Percentiles rank a stretch among this genome's conserved stretches.
These are phyloP conservation scores for Arenaria interpres DNA, from an alignment of 2,113 vertebrate species.

Conservation along the genomic window DNA sequence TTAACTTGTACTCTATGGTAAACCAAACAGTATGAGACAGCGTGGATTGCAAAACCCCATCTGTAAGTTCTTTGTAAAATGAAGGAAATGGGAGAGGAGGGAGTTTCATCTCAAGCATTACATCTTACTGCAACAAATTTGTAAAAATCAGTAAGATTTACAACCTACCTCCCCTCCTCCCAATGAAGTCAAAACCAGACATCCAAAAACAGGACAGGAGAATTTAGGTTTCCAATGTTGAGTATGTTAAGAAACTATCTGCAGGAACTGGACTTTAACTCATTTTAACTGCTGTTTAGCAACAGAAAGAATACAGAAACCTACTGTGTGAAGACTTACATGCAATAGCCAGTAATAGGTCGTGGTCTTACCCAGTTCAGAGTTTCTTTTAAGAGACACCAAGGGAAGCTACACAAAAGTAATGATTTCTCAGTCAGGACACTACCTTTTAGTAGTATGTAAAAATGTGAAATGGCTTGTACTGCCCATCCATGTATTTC, in stretches of 20 bases:
- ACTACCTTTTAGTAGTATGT: not conserved
- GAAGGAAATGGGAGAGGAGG: constrained; percentile 10
- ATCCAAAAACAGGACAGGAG: not conserved
- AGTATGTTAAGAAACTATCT: not conserved
- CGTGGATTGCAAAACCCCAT: constrained; percentile 11
- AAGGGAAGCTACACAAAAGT: not conserved
- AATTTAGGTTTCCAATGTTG: not conserved
- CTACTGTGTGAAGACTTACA: not conserved
- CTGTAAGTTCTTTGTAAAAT: constrained; percentile 43
- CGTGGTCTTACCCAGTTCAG: not conserved
- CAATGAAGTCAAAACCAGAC: not conserved
- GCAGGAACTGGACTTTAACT: not conserved
- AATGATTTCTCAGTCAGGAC: not conserved
- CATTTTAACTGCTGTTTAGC: not conserved
- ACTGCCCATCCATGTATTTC: not conserved
- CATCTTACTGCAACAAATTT: not conserved
- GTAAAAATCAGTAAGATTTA: not conserved
- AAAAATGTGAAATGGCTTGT: not conserved
- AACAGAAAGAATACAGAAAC: not conserved
- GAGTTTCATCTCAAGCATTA: not conserved
- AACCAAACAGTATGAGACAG: constrained; percentile 27
- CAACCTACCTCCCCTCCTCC: not conserved
- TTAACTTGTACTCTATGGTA: not conserved
- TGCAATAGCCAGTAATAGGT: not conserved
- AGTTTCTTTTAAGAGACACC: not conserved